Base-by-base conservation (phyloP, 1,140 invertebrate genomes). In the Mya arenaria region DNA sequence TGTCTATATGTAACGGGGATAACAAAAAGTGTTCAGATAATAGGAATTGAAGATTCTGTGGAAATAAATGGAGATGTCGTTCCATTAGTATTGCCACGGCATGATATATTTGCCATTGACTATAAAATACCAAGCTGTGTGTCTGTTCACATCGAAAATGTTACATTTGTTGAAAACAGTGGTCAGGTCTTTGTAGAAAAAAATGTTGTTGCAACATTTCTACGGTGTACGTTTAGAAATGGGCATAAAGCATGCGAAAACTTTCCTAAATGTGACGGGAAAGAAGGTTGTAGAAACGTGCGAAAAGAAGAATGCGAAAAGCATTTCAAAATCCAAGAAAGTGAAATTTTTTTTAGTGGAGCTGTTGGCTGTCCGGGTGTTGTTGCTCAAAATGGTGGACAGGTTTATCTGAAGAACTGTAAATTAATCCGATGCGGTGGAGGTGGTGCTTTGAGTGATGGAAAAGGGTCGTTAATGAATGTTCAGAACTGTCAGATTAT, bases 21-120 rank as follows among this genome's bases (percentile, higher is more conserved):
- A n/a, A 1, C 48, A 4, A 30, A 48, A 48, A 71, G 68, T 34
- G 25, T 55, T 30, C 68, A 55, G 17, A 71, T 71, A 3, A 71
- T 71, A 4, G 68, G 68, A 8, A 71, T 71, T 30, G 68, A 71
- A 55, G 32, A 71, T 13, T 28, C 8, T 55, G 68, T 71, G n/a
- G 28, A 71, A 55, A 55, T 71, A 48, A 13, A n/a, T 13, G 44
- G n/a, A 48, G 13, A 48, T 37, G 3, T 30, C 23, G 10, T 32
- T 23, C 13, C 30, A 34, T 1, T 28, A 25, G 39, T 1, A 36
- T 68, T 68, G 13, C 32, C 6, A 36, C n/a, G n/a, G n/a, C n/a
- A n/a, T 17, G 25, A 25, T 36, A 17, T 3, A 13, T 13, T 4
- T 32, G n/a, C n/a, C 17, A 44, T 8, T 17, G 37, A 68, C 37